Evolutionary conservation across 2,113 vertebrate species (phyloP).

Genomic region (Aspidoscelis tigris): DNA sequence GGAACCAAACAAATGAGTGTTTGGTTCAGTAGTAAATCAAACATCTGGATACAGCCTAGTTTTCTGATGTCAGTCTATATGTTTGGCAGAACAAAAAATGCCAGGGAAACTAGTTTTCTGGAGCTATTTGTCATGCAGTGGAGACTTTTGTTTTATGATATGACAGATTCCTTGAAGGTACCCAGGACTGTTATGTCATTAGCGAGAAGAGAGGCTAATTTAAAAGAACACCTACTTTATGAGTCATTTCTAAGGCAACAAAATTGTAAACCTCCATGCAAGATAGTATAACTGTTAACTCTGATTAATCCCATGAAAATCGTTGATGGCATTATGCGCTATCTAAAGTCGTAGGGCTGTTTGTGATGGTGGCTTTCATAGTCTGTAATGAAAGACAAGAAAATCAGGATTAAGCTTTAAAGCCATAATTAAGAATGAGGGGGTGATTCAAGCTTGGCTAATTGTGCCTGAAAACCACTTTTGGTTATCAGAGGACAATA

Average conservation of each 20-base stretch:
- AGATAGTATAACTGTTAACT: not conserved
- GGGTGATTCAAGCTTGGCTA: not conserved
- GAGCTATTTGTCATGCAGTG: too few relatives aligned
- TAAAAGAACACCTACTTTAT: not conserved
- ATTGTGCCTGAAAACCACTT: constrained; percentile 11
- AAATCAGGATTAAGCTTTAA: not conserved
- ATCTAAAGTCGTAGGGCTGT: not conserved
- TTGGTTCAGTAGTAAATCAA: too few relatives aligned
- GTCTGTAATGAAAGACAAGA: not conserved
- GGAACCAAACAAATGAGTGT: too few relatives aligned
- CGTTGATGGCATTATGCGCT: not conserved
- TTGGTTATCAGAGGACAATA: constrained; percentile 5
- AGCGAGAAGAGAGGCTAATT: too few relatives aligned
- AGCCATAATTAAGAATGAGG: constrained; percentile 6
- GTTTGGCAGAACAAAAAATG: too few relatives aligned
- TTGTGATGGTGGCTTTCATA: not conserved
- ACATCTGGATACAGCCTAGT: too few relatives aligned
- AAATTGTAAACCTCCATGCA: not conserved
- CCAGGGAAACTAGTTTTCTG: too few relatives aligned
- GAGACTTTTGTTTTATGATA: too few relatives aligned
- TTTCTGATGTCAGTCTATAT: too few relatives aligned
- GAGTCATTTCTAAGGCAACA: constrained; percentile 3
- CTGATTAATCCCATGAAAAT: constrained; percentile 16
- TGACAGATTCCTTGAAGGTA: too few relatives aligned
- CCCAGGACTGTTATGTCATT: not conserved